phyloP scores from a whole-genome alignment of 2,113 vertebrate species.

The Acinonyx jubatus region DNA sequence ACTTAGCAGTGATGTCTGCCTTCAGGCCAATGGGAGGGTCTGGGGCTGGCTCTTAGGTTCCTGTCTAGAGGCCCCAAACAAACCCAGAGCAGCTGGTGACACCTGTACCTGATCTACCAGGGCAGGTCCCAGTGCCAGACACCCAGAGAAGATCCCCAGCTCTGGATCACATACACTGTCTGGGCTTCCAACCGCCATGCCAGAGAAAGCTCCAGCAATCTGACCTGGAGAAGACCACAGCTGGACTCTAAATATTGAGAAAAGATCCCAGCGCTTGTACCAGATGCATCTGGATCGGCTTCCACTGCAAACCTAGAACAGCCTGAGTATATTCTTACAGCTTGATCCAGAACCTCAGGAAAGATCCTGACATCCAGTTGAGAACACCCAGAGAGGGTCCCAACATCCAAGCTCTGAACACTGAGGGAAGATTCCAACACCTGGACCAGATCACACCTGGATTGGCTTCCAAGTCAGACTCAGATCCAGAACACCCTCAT shows the following conservation, averaged over 20 bases:
- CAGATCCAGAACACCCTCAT: neutral
- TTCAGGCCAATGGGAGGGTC: neutral
- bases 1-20: neutral
- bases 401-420: neutral
- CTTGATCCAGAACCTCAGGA: neutral
- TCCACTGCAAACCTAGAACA: neutral
- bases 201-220: neutral
- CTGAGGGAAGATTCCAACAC: neutral
- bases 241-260: neutral
- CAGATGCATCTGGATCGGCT: neutral
- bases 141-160: neutral
- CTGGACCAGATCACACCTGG: neutral
- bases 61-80: neutral
- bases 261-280: neutral
- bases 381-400: neutral
- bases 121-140: neutral
- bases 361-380: neutral
- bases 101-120: neutral
- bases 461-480: neutral
- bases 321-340: neutral
- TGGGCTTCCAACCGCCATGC: neutral
- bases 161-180: rapidly evolving
- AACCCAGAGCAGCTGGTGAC: neutral
- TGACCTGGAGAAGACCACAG: neutral
- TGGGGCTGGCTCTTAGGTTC: neutral